phyloP scores from a whole-genome alignment of 2,113 vertebrate species.

The Rhombomys opimus region DNA sequence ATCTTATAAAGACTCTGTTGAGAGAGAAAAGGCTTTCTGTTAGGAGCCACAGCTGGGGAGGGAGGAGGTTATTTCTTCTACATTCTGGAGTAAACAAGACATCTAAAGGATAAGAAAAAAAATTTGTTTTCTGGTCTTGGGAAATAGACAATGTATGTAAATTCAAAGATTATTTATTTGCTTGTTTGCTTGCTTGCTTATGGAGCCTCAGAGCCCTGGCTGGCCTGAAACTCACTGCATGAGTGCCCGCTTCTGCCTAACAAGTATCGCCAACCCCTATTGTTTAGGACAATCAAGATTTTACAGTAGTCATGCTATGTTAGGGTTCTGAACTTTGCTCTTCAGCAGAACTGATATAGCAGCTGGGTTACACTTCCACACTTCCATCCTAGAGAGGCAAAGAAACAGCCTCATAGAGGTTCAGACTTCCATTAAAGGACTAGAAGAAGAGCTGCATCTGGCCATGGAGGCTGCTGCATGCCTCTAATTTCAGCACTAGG shows the following conservation, averaged over 20 bases:
- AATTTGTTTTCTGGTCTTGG: not conserved
- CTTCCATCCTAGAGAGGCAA: not conserved
- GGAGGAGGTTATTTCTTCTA: slow-evolving; percentile 38
- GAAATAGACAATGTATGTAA: slow-evolving; percentile 2
- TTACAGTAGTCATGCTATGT: not conserved
- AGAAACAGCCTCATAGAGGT: not conserved
- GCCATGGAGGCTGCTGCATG: not conserved
- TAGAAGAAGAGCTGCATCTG: not conserved
- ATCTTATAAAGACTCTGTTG: slow-evolving; percentile 91
- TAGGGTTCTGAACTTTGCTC: not conserved
- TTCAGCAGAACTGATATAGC: not conserved
- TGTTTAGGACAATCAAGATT: not conserved
- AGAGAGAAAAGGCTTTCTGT: slow-evolving; percentile 82
- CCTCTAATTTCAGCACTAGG: not conserved
- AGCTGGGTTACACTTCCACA: not conserved
- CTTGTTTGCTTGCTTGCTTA: not conserved
- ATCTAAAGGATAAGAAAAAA: slow-evolving; percentile 48
- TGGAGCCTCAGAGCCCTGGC: not conserved
- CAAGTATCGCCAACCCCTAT: not conserved
- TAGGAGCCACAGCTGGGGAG: slow-evolving; percentile 62
- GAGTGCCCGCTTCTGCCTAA: not conserved
- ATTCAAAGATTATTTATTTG: not conserved
- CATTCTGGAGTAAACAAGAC: slow-evolving; percentile 41
- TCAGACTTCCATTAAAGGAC: not conserved
- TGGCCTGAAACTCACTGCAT: not conserved